Conservation (phyloP, 2,888 invertebrate species). For the Zootermopsis nevadensis region DNA sequence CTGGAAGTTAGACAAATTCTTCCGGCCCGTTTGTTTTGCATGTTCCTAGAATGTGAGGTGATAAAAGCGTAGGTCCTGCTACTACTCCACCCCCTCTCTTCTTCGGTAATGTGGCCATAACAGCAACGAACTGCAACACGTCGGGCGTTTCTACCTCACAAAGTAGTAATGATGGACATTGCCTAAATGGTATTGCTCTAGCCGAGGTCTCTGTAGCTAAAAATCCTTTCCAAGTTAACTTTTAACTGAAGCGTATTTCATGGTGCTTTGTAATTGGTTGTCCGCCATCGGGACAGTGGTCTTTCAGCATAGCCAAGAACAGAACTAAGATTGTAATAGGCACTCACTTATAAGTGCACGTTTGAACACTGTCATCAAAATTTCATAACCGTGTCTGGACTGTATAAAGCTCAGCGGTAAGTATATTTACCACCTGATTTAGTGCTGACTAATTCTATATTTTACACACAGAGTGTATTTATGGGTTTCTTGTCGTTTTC, state of each 20-base stretch:
- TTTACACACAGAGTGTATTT: too few species aligned
- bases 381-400: too few species aligned
- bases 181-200: constrained; percentile 29
- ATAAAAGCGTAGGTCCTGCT: constrained; percentile 27
- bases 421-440: too few species aligned
- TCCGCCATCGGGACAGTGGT: background rate
- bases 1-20: constrained; percentile 37
- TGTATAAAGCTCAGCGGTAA: too few species aligned
- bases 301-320: background rate
- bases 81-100: background rate
- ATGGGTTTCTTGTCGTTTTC: too few species aligned
- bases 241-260: constrained; percentile 26
- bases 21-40: constrained; percentile 42
- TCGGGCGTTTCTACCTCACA: constrained; percentile 39
- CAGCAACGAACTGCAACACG: background rate
- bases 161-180: constrained; percentile 42
- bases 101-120: constrained; percentile 37
- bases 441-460: too few species aligned
- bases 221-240: constrained; percentile 4
- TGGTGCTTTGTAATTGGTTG: constrained; percentile 14
- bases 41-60: constrained; percentile 37
- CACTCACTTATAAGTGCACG: too few species aligned
- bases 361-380: too few species aligned
- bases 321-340: too few species aligned
- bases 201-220: background rate